Evolutionary conservation across 1,140 invertebrate species (phyloP), one percentile per base, ranked within the genome.

Genomic region (Brachionus manjavacas): DNA sequence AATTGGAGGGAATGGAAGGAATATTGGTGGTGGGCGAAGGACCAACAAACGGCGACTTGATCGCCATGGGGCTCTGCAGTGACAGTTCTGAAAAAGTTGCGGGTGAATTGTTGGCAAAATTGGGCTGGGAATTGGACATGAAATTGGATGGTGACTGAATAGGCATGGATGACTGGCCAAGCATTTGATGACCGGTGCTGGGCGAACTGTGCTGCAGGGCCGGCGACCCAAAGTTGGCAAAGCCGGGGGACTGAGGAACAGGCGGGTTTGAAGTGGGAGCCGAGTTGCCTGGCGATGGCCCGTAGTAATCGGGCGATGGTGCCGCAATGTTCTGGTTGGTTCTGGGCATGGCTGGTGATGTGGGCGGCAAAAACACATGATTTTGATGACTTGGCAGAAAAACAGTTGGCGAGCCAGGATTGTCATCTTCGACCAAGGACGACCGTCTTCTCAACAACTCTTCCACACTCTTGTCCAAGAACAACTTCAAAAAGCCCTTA

Each of bases 151-250:
- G 79, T 6, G 79, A 81, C 14, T 81, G 79, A 64, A 81, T 81
- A 1, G 79, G 39, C 43, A 49, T 46, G 23, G 49, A 41, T 1
- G 20, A 6, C 14, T 60, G 79, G 20, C 23, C 23, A 4, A 60
- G 14, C 8, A 68, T 41, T 28, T 81, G 79, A n/a, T n/a, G n/a
- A n/a, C n/a, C n/a, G 9, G 64, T 60, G 39, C 52, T 81, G 9
- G 79, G 79, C n/a, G 79, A 81, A 23, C 52, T 81, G 23, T 81
- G 79, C 9, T 52, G 64, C 1, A 81, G 11, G 25, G 79, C 79
- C 11, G 79, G 79, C 43, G 79, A 81, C 7, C 79, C 79, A 43
- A 81, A 81, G n/a, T 81, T 81, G 20, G 79, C 8, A 31, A 81
- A 81, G 7, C 79, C 64, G 23, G 79, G 79, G 25, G 79, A 81